Evolutionary conservation across 2,888 invertebrate genomes (phyloP), one percentile per base, ranked within the genome.

Genomic region (Physocephala rufipes): DNA sequence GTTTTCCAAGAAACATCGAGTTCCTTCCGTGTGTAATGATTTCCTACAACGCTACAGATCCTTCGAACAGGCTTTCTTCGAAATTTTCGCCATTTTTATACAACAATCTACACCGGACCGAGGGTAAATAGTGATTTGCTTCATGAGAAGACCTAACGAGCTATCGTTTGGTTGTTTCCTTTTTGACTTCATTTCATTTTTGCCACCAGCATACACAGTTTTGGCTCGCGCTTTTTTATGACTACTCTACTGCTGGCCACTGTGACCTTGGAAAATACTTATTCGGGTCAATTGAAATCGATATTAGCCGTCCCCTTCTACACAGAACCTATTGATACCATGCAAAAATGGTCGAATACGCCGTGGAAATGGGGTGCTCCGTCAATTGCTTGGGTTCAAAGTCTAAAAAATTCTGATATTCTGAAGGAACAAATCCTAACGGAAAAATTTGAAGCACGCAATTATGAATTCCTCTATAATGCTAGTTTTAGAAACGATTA

Each of bases 351-450:
- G 78, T 79, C 84, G 0, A 58, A 76, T 2, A 76, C 78, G 2
- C 70, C 75, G 16, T 84, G 84, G 82, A 82, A 82, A 61, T 85
- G 85, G 86, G 79, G 80, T 2, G 85, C 85, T 2, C 85, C 86
- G 0, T 82, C 84, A 0, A 76, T 79, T 13, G 77, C 84, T 13
- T 85, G 86, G 86, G 77, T 82, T 21, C 78, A 81, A 9, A 80
- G 83, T 0, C 76, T 85, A 4, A 75, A 77, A 12, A 74, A 79
- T 2, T 84, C 85, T 0, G 77, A 83, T 49, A 73, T 85, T n/a
- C 16, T 73, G 0, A 79, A 77, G 21, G 85, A 85, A 36, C 80
- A 84, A 66, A 79, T 78, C 12, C 71, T 85, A 61, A 71, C 77
- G 0, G 30, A 71, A 0, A 82, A 79, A 49, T 86, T 85, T 58